A percentile compares a stretch with the other conserved stretches of the same genome.
Conservation (phyloP, 2,113 vertebrate species). For the Antidorcas marsupialis region DNA sequence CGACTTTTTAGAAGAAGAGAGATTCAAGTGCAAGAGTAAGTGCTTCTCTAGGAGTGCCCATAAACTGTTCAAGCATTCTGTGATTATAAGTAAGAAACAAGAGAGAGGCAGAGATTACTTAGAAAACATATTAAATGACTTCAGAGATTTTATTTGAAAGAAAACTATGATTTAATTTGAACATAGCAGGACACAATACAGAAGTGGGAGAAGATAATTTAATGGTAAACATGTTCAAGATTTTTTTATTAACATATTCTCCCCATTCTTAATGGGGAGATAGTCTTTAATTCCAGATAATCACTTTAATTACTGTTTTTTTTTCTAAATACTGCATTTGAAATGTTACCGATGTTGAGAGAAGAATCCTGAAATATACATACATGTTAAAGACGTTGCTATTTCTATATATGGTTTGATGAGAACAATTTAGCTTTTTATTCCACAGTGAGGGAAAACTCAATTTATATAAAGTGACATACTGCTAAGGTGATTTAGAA, state of each 20-base stretch:
- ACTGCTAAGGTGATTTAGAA: neutral
- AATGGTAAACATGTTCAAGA: neutral
- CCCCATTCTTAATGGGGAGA: neutral
- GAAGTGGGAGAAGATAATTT: neutral
- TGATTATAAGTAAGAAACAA: neutral
- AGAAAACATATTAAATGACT: neutral
- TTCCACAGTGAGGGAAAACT: neutral
- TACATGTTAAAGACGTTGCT: neutral
- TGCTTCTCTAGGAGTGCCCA: neutral
- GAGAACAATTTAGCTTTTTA: neutral
- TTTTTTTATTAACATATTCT: neutral
- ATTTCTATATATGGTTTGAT: neutral
- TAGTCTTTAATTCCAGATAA: neutral
- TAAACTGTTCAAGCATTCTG: neutral
- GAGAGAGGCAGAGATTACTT: neutral
- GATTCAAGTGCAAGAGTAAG: neutral
- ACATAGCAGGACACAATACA: neutral
- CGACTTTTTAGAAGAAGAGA: neutral
- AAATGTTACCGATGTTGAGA: neutral
- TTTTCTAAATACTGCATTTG: neutral
- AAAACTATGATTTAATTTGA: neutral
- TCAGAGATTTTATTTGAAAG: neutral
- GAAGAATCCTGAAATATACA: neutral
- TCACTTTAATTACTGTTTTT: neutral
- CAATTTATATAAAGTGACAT: neutral